Evolutionary conservation across 2,888 invertebrate genomes (phyloP), one percentile per base, ranked within the genome.

Genomic region (Drosophila tripunctata): DNA sequence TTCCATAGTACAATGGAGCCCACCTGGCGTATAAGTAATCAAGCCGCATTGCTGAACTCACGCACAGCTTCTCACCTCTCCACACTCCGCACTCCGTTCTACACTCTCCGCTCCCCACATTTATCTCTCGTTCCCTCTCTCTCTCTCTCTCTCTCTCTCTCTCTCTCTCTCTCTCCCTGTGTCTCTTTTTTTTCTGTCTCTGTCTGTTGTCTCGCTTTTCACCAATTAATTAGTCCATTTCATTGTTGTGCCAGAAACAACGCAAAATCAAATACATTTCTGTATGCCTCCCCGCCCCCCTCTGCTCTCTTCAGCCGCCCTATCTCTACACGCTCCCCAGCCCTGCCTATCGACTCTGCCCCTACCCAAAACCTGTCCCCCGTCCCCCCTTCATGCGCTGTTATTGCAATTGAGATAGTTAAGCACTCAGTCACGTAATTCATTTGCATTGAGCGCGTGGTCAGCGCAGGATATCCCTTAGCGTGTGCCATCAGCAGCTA

Each of bases 401-500:
- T 54, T 61, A 60, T 62, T 66, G 71, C 64, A 67, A 75, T 73
- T 73, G 77, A 69, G 73, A 76, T 70, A 65, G 69, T 76, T 73
- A 70, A 76, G 67, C 64, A 62, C 58, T 70, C 70, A 58, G 67
- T 68, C 76, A 76, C 76, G 76, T 76, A 76, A 70, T 76, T 76
- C 76, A 76, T 76, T 76, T 75, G 76, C 73, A 74, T 75, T 57
- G 70, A 65, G 71, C 71, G 72, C 72, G 75, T 73, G 72, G 72
- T 70, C 72, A 70, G 54, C 65, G 36, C 64, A 31, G 65, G 48
- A 65, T 65, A 61, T 75, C 65, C 60, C 68, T 62, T 43, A 41
- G 43, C 45, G 41, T 52, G 41, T 52, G 41, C 51, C 33, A 35
- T 41, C 52, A 58, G 43, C 36, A 66, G 43, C 44, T 35, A 40